Base-by-base conservation (phyloP, 2,888 invertebrate species). In the Nebria salina region DNA sequence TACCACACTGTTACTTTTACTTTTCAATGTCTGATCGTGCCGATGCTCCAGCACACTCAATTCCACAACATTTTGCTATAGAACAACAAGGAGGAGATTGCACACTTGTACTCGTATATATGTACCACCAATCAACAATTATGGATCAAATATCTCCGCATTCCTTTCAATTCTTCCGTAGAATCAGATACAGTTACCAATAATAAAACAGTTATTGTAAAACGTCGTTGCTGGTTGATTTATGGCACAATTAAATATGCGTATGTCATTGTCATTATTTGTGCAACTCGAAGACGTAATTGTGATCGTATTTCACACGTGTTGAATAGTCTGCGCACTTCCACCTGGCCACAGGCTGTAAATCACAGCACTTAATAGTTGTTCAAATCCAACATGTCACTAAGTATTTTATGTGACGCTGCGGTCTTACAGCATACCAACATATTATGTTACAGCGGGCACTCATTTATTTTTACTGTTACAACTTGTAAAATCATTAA, bases 11-110 rank as follows among this genome's bases (percentile, higher is more conserved):
- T 54, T 54, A 54, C 54, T 54, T 54, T 54, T 54, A 54, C 54
- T 54, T 54, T 54, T 54, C 54, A 54, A 54, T 54, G 54, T 54
- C 54, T 54, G 54, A 54, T 54, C 54, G 54, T 54, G 54, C 54
- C 54, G 54, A 54, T 54, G 54, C 2, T 54, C 54, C 54, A 20
- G 20, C 20, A 54, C 13, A 54, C 54, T 54, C 6, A 7, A 13
- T 54, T 54, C 54, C 54, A 54, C 8, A 11, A 54, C 54, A 54
- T 54, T 54, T 54, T 54, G 54, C 54, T 5, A 54, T 54, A 54
- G 2, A 5, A 13, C 54, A 54, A 54, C 54, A 13, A 54, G 54
- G 13, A 11, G 8, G 54, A 54, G 54, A 54, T 11, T 54, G 54
- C 54, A 54, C 13, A 54, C 6, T 54, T 13, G 34, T 54, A 54